Evolutionary conservation across 2,797 vertebrate species (phyloP).

Genomic region (Tiaroga cobitis): DNA sequence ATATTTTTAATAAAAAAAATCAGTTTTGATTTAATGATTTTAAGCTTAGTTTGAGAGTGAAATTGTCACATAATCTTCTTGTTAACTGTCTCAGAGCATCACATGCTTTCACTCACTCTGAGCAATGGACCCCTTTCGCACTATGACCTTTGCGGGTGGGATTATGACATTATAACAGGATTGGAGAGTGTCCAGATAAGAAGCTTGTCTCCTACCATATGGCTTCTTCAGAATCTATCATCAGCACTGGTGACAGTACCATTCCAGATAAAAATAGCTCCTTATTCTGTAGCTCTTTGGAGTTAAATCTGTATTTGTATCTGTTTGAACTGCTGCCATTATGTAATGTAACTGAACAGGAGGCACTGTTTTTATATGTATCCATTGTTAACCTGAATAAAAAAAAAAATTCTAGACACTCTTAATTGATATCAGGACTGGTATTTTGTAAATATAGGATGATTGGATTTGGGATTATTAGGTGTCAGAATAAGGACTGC

Average conservation of each 20-base stretch:
- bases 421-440: neutral
- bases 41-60: neutral
- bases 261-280: conserved; percentile 58
- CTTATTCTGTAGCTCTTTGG: neutral
- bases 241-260: neutral
- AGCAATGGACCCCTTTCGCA: conserved; percentile 42
- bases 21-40: neutral
- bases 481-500: conserved; percentile 2
- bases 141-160: conserved; percentile 65
- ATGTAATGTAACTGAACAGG: neutral
- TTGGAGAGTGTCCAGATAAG: conserved; percentile 63
- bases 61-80: neutral
- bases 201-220: conserved; percentile 64
- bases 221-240: conserved; percentile 47
- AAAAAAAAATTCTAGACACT: neutral
- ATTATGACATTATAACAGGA: conserved; percentile 67
- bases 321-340: neutral
- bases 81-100: neutral
- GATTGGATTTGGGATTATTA: conserved; percentile 30
- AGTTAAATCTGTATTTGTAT: neutral
- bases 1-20: neutral
- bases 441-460: conserved; percentile 31
- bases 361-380: neutral
- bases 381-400: neutral
- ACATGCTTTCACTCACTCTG: neutral